Evolutionary conservation across 2,797 vertebrate species (phyloP), one percentile per base, ranked within the genome.

Genomic region (Dromococcyx pavoninus): DNA sequence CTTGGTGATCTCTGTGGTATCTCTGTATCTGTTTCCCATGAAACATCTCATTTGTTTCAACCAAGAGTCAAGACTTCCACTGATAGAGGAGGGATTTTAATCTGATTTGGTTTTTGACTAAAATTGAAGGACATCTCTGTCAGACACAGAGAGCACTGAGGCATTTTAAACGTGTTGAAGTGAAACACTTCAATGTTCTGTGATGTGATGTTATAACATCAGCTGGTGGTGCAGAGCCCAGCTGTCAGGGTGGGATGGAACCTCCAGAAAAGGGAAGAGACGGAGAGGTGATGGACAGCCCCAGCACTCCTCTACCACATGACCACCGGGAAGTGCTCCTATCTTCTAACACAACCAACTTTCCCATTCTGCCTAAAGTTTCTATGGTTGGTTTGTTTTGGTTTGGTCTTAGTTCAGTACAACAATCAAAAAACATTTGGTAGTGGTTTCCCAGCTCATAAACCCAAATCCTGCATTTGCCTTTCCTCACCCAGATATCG

Each of bases 401-500:
- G 39, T 30, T 58, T 56, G 6, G 1, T 2, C 54, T 67, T 57
- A 1, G 8, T 72, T 50, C 48, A 46, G 15, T 19, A 11, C 13
- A 25, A 43, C 13, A 57, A 23, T 51, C 44, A 22, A 79, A 75
- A 64, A 46, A 2, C 7, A 32, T 67, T 70, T 75, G 6, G 21
- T 48, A 11, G 13, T 41, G 5, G 4, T 74, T 86, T 83, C 69
- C 25, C 27, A 72, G 60, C 14, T 60, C 23, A 17, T 44, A 32
- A 48, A 73, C 15, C 7, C 24, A 86, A 67, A 61, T 62, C 6
- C n/a, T 51, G 4, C 22, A 3, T 54, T 91, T 74, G 24, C 76
- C 44, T 90, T 77, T 79, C 77, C 28, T 90, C 56, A 65, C 84
- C 33, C 81, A 98, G 98, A 57, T 99, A 99, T 81, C 98, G 98